Conservation (phyloP, 1,140 invertebrate species). For the Cherax destructor region DNA sequence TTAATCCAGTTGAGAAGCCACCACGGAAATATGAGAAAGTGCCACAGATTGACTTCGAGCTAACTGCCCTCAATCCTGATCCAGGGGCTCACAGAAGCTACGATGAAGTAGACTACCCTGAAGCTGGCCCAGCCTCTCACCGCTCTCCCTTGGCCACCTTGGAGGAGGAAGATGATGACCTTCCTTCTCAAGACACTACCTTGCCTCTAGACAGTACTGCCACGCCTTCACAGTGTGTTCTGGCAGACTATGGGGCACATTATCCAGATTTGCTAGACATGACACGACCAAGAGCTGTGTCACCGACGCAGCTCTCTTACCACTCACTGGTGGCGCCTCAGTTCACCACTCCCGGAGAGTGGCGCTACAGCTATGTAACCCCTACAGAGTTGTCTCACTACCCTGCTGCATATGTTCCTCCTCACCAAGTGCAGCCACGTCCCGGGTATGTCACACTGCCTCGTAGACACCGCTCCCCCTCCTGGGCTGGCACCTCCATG, state of each 20-base stretch:
- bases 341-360: constrained; percentile 51
- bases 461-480: constrained; percentile 85
- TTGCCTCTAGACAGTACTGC: constrained; percentile 28
- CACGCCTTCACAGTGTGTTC: constrained; percentile 74
- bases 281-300: constrained; percentile 80
- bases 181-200: constrained; percentile 51
- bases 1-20: constrained; percentile 76
- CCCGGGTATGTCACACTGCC: constrained; percentile 80
- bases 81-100: constrained; percentile 62
- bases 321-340: constrained; percentile 54
- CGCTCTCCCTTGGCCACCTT: constrained; percentile 62
- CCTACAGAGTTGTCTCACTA: constrained; percentile 51
- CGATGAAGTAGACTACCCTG: constrained; percentile 70
- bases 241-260: constrained; percentile 76
- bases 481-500: constrained; percentile 78
- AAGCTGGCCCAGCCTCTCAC: constrained; percentile 19
- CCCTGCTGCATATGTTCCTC: constrained; percentile 41
- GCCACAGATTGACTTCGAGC: constrained; percentile 74
- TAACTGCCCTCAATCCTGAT: constrained; percentile 51
- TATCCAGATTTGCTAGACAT: constrained; percentile 89
- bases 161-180: constrained; percentile 66
- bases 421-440: constrained; percentile 83
- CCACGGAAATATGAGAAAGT: constrained; percentile 74
- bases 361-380: constrained; percentile 62
- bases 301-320: constrained; percentile 68